A percentile compares a stretch with the other conserved stretches of the same genome.
Conservation (phyloP, 2,888 invertebrate genomes). For the Argyresthia goedartella region DNA sequence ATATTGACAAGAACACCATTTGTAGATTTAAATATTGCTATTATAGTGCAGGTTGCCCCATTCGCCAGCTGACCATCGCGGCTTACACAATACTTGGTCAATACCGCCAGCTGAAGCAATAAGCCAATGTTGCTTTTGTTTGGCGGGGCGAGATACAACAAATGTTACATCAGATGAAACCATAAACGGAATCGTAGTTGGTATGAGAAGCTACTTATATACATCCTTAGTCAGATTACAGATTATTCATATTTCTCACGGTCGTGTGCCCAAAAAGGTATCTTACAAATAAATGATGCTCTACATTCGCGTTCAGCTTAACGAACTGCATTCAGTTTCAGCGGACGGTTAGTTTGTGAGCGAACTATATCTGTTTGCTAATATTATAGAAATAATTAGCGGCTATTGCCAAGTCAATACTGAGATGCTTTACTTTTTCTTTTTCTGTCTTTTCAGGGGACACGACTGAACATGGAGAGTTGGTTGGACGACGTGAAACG, state of each 20-base stretch:
- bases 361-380: too few species aligned
- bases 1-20: constrained; percentile 5
- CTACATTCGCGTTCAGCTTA: background rate
- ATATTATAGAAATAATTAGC: too few species aligned
- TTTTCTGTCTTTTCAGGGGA: too few species aligned
- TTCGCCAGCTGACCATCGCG: constrained; percentile 30
- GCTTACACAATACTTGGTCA: constrained; percentile 42
- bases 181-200: background rate
- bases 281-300: background rate
- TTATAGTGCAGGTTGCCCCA: constrained; percentile 5
- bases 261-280: background rate
- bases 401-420: too few species aligned
- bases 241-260: background rate
- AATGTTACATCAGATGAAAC: background rate
- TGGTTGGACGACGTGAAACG: constrained; percentile 88
- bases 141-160: constrained; percentile 1
- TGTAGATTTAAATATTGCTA: background rate
- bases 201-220: too few species aligned
- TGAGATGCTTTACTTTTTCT: too few species aligned
- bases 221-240: too few species aligned
- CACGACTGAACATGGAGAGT: constrained; percentile 75
- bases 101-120: constrained; percentile 22
- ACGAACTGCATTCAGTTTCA: background rate
- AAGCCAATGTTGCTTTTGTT: constrained; percentile 20
- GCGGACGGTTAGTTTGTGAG: too few species aligned